Evolutionary conservation across 1,140 invertebrate species (phyloP), one percentile per base, ranked within the genome.

Genomic region (Sitophilus oryzae): DNA sequence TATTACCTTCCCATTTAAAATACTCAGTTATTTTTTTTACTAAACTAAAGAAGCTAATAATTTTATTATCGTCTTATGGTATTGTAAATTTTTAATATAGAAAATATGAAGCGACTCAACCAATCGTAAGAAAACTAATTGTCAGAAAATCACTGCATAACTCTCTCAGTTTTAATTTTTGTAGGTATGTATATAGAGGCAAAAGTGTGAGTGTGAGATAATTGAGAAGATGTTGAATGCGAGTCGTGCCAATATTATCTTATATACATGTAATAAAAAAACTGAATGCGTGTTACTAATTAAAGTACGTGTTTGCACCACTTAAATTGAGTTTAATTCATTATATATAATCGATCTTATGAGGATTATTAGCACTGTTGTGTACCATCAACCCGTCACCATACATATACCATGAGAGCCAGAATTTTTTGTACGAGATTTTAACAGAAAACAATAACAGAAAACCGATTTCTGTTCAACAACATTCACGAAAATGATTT

Each of bases 161-260:
- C 18, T 20, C 25, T 44, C n/a, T 40, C 5, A 21, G 18, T 21
- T 40, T 50, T 38, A 35, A 50, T 35, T 38, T 56, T 52, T 57
- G 55, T 57, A 57, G 55, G 48, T 56, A 56, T 56, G 47, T 56
- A 50, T 56, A 56, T 56, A 56, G 46, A 44, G 16, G 52, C 44
- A 54, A 47, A 47, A 6, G 35, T 36, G 23, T 40, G 19, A 19
- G 41, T 15, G 34, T 52, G 49, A 38, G 19, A 8, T 20, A 38
- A 8, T 25, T 38, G 37, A 14, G 40, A 44, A 23, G 44, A 11
- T 22, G 38, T 44, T 35, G 55, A 30, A 42, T 52, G 55, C 25
- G 14, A 40, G 55, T 57, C 37, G 55, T 57, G 55, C 55, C 55
- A 57, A 57, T 57, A 57, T 51, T 52, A 51, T 11, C 48, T 57